Base-by-base conservation (phyloP, 1,140 invertebrate species). In the Heliconius congener region DNA sequence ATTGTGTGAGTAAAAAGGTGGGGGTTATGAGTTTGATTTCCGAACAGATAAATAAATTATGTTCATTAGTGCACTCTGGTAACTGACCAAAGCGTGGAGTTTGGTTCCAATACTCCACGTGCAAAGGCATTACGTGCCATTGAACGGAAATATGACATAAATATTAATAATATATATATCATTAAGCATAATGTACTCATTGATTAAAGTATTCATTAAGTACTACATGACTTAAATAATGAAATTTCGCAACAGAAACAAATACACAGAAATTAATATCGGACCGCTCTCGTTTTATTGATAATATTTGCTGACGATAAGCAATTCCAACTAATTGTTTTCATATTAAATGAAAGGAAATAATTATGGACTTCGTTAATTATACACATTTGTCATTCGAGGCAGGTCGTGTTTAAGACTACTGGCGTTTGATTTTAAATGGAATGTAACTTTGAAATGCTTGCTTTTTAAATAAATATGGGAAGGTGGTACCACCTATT, bases 331-430 rank as follows among this genome's bases (percentile, higher is more conserved):
- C 60, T 66, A 66, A 66, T 30, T 66, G 27, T 66, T 66, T 66
- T 66, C 60, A 66, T 66, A 66, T 66, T 66, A 66, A 66, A 66
- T 30, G 60, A 66, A 66, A 30, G 60, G 60, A 30, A 66, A 30
- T 66, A 66, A 66, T 66, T 66, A 66, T 66, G 11, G 60, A 66
- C 23, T 66, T 27, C 23, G 60, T 66, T 66, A 66, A 66, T 66
- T 66, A 66, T 66, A 66, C 60, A 66, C 11, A 66, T 66, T 66
- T 66, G 60, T 66, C 60, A 66, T 74, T 57, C 46, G 57, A 34
- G 30, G 46, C n/a, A 50, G 23, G 2, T 57, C 55, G 34, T 74
- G 50, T 34, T 74, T 74, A 55, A 55, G 19, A 34, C 72, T 66
- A 27, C 23, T 66, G 60, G 27, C 60, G 23, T 23, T 66, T 66